A percentile compares a stretch with the other conserved stretches of the same genome.
phyloP scores from a whole-genome alignment of 1,140 invertebrate genomes.

The Drosophila ficusphila region DNA sequence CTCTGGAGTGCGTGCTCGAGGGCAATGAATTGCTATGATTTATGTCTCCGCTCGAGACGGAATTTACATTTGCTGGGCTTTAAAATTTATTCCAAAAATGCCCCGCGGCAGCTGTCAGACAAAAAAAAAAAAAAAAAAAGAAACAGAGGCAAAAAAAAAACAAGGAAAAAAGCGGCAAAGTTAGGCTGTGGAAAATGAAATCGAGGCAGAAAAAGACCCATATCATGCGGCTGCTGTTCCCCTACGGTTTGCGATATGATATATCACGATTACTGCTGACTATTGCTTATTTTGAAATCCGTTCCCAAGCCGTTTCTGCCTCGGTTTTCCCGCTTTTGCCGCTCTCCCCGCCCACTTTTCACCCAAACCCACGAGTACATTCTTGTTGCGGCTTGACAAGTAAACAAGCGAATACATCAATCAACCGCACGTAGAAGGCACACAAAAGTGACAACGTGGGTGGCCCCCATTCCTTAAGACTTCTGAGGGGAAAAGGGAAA shows the following conservation, averaged over 20 bases:
- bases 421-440: conserved; percentile 69
- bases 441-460: conserved; percentile 70
- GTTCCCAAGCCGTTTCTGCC: conserved; percentile 5
- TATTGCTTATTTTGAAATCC: conserved; percentile 70
- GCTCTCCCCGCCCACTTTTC: neutral
- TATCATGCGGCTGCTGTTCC: conserved; percentile 30
- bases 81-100: conserved; percentile 40
- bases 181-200: conserved; percentile 22
- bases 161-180: conserved; percentile 1
- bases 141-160: neutral
- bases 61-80: conserved; percentile 34
- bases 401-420: conserved; percentile 78
- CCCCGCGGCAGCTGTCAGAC: conserved; percentile 29
- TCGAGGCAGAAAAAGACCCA: conserved; percentile 43
- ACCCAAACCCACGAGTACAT: conserved; percentile 11
- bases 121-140: neutral
- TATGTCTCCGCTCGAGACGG: conserved; percentile 24
- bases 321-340: neutral
- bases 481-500: too few relatives aligned
- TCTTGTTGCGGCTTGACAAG: conserved; percentile 67
- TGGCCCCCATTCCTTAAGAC: conserved; percentile 3
- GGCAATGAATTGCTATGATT: conserved; percentile 47
- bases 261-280: conserved; percentile 73
- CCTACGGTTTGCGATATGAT: conserved; percentile 54
- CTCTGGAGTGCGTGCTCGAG: conserved; percentile 11